Conservation (phyloP, 2,797 vertebrate genomes). For the Erpetoichthys calabaricus region DNA sequence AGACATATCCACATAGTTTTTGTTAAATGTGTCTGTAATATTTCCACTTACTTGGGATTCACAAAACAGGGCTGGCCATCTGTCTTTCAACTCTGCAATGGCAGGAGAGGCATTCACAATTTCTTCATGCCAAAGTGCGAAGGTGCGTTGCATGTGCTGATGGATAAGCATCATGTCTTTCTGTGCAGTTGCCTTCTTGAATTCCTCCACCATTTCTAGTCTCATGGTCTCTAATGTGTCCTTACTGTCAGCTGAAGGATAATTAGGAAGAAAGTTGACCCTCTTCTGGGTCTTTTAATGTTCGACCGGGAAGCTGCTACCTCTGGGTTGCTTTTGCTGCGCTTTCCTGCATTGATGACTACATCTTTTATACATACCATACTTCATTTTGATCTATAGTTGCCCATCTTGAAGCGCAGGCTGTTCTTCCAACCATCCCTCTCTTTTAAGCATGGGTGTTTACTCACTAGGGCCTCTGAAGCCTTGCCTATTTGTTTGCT, state of each 20-base stretch:
- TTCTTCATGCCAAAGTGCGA: conserved; percentile 15
- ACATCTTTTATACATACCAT: conserved; percentile 11
- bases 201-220: too few relatives aligned
- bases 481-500: conserved; percentile 6
- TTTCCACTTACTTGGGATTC: conserved; percentile 11
- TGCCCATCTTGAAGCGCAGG: conserved; percentile 19
- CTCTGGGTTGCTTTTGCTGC: conserved; percentile 1
- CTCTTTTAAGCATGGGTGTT: conserved; percentile 17
- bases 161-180: too few relatives aligned
- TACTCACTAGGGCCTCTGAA: conserved; percentile 16
- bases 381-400: conserved; percentile 11
- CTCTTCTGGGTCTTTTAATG: conserved; percentile 14
- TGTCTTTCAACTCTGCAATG: conserved; percentile 8
- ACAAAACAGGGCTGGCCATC: conserved; percentile 20
- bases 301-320: not conserved
- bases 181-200: too few relatives aligned
- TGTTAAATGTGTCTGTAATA: too few relatives aligned
- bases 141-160: conserved; percentile 17
- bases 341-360: conserved; percentile 11
- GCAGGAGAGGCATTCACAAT: conserved; percentile 11
- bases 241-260: conserved; percentile 12
- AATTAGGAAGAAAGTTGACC: conserved; percentile 14
- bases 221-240: conserved; percentile 12
- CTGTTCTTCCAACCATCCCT: conserved; percentile 14
- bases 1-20: too few relatives aligned